Percentiles rank a stretch among this genome's conserved stretches.
phyloP scores from a whole-genome alignment of 2,113 vertebrate genomes.

The Peromyscus maniculatus region DNA sequence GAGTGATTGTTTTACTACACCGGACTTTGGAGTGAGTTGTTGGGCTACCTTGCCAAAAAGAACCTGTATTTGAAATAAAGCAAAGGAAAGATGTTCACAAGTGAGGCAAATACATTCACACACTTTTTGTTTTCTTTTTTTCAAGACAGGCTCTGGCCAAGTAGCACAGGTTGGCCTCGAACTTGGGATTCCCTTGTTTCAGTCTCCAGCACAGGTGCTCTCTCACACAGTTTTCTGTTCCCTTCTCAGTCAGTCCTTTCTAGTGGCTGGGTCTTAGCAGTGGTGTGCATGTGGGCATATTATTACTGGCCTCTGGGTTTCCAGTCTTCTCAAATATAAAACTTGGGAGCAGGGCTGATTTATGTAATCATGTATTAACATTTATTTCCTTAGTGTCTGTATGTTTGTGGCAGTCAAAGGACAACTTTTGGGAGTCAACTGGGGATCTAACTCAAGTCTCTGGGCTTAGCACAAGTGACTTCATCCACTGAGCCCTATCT shows the following conservation, averaged over 20 bases:
- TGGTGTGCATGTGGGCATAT: background rate
- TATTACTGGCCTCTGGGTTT: background rate
- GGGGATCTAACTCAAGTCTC: background rate
- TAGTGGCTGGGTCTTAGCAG: background rate
- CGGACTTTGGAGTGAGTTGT: background rate
- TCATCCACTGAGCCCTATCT: background rate
- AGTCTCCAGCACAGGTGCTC: background rate
- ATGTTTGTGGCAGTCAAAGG: background rate
- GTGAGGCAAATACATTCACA: background rate
- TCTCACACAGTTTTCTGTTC: background rate
- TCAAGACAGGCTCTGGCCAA: background rate
- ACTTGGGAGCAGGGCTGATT: background rate
- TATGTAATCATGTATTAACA: background rate
- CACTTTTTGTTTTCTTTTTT: background rate
- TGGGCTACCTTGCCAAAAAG: slow-evolving; percentile 37
- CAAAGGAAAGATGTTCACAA: background rate
- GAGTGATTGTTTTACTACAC: background rate
- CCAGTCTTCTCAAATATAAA: background rate
- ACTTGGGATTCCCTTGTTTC: background rate
- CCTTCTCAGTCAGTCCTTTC: background rate
- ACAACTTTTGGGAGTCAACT: background rate
- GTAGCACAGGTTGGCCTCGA: background rate
- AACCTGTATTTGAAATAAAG: background rate
- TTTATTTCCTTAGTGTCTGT: background rate
- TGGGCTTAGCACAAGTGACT: background rate